Percentiles rank a stretch among this genome's conserved stretches.
These are phyloP conservation scores for Drusus annulatus DNA, from an alignment of 1,140 invertebrate genomes.

Conservation along the genomic window DNA sequence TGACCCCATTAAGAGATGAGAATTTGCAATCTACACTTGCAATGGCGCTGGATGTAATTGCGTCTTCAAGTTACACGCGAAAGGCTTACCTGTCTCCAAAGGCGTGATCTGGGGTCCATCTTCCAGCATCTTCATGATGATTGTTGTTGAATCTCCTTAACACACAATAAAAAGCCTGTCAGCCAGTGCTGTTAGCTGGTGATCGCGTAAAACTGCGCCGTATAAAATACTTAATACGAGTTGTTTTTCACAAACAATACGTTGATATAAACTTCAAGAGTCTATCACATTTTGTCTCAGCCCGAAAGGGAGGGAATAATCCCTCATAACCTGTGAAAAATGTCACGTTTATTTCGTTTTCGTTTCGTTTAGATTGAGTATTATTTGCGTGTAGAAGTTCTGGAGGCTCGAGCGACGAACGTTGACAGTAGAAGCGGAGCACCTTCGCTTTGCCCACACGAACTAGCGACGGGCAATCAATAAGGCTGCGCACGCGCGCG, in stretches of 20 bases:
- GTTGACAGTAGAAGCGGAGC: conserved; percentile 1
- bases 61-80: not conserved
- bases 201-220: not conserved
- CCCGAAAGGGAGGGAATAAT: conserved; percentile 8
- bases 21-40: not conserved
- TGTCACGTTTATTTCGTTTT: not conserved
- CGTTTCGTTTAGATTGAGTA: not conserved
- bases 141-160: not conserved
- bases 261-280: not conserved
- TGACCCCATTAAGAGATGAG: conserved; percentile 4
- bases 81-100: conserved; percentile 47
- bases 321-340: conserved; percentile 1
- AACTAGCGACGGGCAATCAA: not conserved
- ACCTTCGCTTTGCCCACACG: not conserved
- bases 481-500: not conserved
- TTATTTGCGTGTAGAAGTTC: not conserved
- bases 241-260: conserved; percentile 26
- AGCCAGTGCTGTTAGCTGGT: no score
- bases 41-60: not conserved
- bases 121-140: conserved; percentile 50
- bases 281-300: conserved; percentile 7
- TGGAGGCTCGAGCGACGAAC: not conserved
- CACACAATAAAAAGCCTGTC: not conserved
- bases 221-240: no score
- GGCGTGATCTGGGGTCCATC: conserved; percentile 50